Conservation (phyloP, 1,140 invertebrate genomes). For the Solen grandis region DNA sequence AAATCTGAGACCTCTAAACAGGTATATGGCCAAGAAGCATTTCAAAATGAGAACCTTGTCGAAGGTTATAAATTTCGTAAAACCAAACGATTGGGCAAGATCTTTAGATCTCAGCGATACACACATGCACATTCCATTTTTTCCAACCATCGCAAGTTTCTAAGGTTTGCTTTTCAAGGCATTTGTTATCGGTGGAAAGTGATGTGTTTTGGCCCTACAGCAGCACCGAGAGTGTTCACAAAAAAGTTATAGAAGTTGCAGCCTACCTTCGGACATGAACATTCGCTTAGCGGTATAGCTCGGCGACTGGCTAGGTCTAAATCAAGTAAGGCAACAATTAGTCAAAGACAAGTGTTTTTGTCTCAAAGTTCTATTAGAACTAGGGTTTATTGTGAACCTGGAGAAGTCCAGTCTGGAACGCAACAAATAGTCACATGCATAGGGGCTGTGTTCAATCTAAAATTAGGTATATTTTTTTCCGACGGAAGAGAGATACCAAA, state of each 20-base stretch:
- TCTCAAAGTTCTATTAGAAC: not conserved
- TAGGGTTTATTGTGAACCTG: constrained; percentile 5
- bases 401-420: too few relatives aligned
- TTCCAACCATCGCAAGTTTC: constrained; percentile 37
- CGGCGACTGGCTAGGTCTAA: constrained; percentile 16
- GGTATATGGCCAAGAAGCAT: constrained; percentile 29
- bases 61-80: constrained; percentile 55
- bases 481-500: not conserved
- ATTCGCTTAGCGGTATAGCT: constrained; percentile 24
- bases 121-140: constrained; percentile 58
- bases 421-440: not conserved
- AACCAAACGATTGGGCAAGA: constrained; percentile 53
- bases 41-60: constrained; percentile 61
- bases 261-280: constrained; percentile 13
- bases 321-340: not conserved
- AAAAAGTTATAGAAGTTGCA: constrained; percentile 24
- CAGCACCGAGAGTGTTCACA: constrained; percentile 32
- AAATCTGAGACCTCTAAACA: constrained; percentile 47
- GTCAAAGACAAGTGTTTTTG: too few relatives aligned
- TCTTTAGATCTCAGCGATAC: constrained; percentile 55
- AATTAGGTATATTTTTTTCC: constrained; percentile 1
- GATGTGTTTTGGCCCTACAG: constrained; percentile 38
- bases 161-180: constrained; percentile 49
- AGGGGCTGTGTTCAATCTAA: not conserved
- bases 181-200: constrained; percentile 38